Conservation (phyloP, 2,888 invertebrate genomes). For the Panopea generosa region DNA sequence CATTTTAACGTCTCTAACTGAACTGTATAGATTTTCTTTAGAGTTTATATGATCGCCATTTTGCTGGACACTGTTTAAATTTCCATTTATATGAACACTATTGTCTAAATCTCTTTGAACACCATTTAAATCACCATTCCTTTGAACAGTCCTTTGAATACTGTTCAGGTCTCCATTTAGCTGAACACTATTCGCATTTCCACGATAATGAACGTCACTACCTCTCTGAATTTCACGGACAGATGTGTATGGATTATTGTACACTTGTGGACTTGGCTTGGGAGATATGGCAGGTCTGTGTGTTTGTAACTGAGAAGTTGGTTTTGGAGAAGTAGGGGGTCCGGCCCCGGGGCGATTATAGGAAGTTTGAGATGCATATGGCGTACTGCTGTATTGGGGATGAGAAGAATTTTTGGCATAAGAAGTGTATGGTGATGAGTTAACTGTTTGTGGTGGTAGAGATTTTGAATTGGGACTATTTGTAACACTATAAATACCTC, state of each 20-base stretch:
- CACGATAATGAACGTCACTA: slow-evolving; percentile 27
- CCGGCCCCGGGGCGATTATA: not conserved
- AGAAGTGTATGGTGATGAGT: not conserved
- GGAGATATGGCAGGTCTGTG: slow-evolving; percentile 39
- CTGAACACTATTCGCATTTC: slow-evolving; percentile 13
- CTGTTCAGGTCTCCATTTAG: not conserved
- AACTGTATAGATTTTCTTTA: slow-evolving; percentile 33
- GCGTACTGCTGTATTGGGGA: slow-evolving; percentile 31
- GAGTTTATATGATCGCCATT: slow-evolving; percentile 1
- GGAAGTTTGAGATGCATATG: slow-evolving; percentile 13
- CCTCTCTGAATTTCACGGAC: slow-evolving; percentile 26
- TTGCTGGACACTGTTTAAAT: not conserved
- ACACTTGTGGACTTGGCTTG: slow-evolving; percentile 25
- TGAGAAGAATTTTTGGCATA: slow-evolving; percentile 14
- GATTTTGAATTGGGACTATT: slow-evolving; percentile 20
- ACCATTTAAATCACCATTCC: not conserved
- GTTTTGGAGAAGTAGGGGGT: slow-evolving; percentile 50
- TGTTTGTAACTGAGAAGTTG: slow-evolving; percentile 16
- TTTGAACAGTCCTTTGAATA: slow-evolving; percentile 2
- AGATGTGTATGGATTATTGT: slow-evolving; percentile 24
- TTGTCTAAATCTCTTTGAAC: slow-evolving; percentile 9
- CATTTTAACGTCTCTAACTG: slow-evolving; percentile 39
- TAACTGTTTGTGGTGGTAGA: slow-evolving; percentile 9
- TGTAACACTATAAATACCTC: slow-evolving; percentile 26
- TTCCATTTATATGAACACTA: slow-evolving; percentile 4